phyloP scores from a whole-genome alignment of 2,113 vertebrate species.

The Cariama cristata region DNA sequence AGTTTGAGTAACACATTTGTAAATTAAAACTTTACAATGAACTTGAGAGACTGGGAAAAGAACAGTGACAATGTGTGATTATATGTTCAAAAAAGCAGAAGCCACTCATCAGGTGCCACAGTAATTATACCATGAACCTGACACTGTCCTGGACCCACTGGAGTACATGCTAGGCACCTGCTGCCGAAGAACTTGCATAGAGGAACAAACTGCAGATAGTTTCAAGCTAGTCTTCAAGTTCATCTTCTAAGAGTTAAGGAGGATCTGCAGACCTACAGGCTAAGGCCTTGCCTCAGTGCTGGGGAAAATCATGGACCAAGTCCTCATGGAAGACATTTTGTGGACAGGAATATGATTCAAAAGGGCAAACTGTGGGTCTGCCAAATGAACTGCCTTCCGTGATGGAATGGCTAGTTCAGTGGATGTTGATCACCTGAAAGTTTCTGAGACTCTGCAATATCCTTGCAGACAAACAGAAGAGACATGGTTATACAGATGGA shows the following conservation, averaged over 20 bases:
- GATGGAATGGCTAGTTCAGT: neutral
- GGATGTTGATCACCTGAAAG: neutral
- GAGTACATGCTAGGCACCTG: neutral
- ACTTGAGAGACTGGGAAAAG: neutral
- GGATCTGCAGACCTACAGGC: neutral
- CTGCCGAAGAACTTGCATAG: neutral
- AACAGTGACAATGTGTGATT: neutral
- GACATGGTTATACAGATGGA: neutral
- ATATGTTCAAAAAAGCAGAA: neutral
- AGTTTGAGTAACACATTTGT: neutral
- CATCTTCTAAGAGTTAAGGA: neutral
- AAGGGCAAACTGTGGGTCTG: neutral
- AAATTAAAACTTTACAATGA: neutral
- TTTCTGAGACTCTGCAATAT: neutral
- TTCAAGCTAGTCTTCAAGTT: neutral
- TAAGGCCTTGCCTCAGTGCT: neutral
- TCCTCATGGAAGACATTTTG: neutral
- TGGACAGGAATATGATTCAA: neutral
- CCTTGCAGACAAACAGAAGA: neutral
- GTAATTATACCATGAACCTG: neutral
- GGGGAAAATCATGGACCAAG: neutral
- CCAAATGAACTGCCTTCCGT: neutral
- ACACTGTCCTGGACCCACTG: neutral
- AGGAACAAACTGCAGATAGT: neutral
- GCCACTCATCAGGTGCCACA: neutral